Base-by-base conservation (phyloP, 2,888 invertebrate genomes). In the Phortica magna region DNA sequence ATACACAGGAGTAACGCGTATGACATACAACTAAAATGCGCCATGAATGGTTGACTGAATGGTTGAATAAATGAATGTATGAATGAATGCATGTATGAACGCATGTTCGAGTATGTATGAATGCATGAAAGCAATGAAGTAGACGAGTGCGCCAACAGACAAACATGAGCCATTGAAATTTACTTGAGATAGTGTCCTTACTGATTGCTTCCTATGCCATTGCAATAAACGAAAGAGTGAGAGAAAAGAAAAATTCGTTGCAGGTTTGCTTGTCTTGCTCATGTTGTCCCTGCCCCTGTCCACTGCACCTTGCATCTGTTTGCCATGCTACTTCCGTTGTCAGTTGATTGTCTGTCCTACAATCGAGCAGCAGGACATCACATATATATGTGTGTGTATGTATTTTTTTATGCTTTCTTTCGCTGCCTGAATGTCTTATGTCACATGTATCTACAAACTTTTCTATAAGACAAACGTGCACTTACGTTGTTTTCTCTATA, bases 381-480 rank as follows among this genome's bases (percentile, higher is more conserved):
- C 22, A 17, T 19, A 12, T 22, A 61, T 61, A 61, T 81, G 48
- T 12, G 10, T 12, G 68, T 82, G 48, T 12, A 2, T 12, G 9
- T 19, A 1, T 61, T 1, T 17, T 61, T 61, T n/a, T 7, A 53
- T 53, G 53, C 53, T 22, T 9, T 61, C 22, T 85, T 86, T 82
- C 80, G 82, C 81, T 82, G 83, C 85, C 84, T 77, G 84, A 88
- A 82, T 88, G 84, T 88, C 87, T 88, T 86, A 83, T 87, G 84
- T 87, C 85, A 88, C 85, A 85, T 89, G 86, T 90, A 88, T 89
- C 89, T 85, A 83, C 79, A 84, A 89, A 88, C 79, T 87, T 88
- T 77, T 79, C 64, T 74, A 73, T 78, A 76, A 79, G 78, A 80
- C 19, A 39, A 39, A 67, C 43, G 68, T 68, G 68, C 68, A 31